Percentiles rank a stretch among this genome's conserved stretches.
These are phyloP conservation scores for Stegana nigrithorax DNA, from an alignment of 2,888 invertebrate genomes.

Conservation along the genomic window DNA sequence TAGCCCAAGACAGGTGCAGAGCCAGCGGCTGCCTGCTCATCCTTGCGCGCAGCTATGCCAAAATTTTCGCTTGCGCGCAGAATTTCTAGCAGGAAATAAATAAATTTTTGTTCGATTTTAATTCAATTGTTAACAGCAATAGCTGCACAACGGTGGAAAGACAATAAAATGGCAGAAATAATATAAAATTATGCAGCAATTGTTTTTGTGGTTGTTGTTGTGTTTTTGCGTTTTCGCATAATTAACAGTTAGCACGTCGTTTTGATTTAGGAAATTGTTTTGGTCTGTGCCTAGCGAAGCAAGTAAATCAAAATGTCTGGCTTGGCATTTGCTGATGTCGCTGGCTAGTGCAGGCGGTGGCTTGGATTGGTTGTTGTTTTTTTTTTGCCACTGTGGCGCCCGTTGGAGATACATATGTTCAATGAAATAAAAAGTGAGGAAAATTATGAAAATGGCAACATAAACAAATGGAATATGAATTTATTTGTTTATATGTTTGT, in stretches of 20 bases:
- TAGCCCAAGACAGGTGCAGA: background rate
- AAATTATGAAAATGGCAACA: conserved; percentile 25
- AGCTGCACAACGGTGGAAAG: background rate
- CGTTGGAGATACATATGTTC: conserved; percentile 56
- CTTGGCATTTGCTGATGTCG: too few species aligned
- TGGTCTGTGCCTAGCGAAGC: conserved; percentile 49
- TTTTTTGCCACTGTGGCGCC: conserved; percentile 18
- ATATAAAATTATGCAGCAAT: background rate
- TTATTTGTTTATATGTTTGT: too few species aligned
- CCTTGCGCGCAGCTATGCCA: too few species aligned
- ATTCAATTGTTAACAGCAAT: background rate
- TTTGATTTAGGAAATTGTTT: conserved; percentile 52
- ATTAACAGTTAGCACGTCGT: conserved; percentile 17
- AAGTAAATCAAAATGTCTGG: conserved; percentile 50
- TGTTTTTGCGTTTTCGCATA: conserved; percentile 7
- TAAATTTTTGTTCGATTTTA: conserved; percentile 6
- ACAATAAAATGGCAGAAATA: background rate
- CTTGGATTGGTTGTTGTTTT: background rate
- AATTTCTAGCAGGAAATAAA: conserved; percentile 50
- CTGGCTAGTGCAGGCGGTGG: background rate
- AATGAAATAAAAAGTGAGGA: conserved; percentile 54
- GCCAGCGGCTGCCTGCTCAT: too few species aligned
- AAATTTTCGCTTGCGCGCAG: conserved; percentile 30
- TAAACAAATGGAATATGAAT: too few species aligned
- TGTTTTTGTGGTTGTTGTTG: too few species aligned